Conservation (phyloP, 2,113 vertebrate species). For the Lampris incognitus region DNA sequence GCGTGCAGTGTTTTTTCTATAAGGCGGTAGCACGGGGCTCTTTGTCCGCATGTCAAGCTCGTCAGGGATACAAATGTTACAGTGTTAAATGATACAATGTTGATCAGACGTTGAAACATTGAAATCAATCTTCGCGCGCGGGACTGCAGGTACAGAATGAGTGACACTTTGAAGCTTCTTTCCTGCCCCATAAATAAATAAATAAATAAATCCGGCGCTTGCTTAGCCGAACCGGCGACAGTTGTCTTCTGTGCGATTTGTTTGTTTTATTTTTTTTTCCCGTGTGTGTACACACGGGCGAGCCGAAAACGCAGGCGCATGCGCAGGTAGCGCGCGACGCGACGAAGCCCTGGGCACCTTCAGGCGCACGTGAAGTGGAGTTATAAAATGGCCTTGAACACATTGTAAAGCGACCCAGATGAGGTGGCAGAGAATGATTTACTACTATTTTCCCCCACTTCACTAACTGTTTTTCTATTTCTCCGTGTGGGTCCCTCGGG, state of each 20-base stretch:
- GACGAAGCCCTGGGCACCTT: slow-evolving; percentile 53
- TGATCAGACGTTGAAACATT: too few relatives aligned
- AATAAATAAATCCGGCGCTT: too few relatives aligned
- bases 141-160: too few relatives aligned
- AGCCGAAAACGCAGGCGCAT: background rate
- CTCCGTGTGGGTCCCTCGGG: slow-evolving; percentile 75
- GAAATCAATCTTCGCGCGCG: too few relatives aligned
- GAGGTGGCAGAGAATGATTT: slow-evolving; percentile 81
- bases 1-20: too few relatives aligned
- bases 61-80: too few relatives aligned
- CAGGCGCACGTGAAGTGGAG: slow-evolving; percentile 70
- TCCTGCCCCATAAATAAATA: too few relatives aligned
- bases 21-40: too few relatives aligned
- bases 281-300: background rate
- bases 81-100: too few relatives aligned
- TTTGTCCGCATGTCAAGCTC: too few relatives aligned
- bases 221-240: slow-evolving; percentile 1
- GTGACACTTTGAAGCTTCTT: background rate
- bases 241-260: background rate
- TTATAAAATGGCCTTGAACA: slow-evolving; percentile 72
- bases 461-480: slow-evolving; percentile 80
- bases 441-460: slow-evolving; percentile 81
- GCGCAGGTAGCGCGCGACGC: slow-evolving; percentile 34
- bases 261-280: background rate
- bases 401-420: slow-evolving; percentile 73